phyloP scores from a whole-genome alignment of 64 coral and sea anemone genomes.

The Porites australiensis region DNA sequence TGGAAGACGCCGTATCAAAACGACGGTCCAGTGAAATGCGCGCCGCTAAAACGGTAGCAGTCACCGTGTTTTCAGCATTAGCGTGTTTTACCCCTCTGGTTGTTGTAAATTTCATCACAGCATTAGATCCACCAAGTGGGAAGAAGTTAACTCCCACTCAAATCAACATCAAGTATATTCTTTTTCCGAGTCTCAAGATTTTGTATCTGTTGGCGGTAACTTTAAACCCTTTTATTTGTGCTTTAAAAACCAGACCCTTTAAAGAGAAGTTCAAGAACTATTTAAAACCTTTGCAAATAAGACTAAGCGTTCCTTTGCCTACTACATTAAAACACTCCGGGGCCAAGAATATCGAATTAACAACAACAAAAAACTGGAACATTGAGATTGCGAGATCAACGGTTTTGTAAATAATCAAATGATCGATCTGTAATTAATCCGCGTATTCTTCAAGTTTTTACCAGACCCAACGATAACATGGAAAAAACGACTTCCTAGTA shows the following conservation, averaged over 20 bases:
- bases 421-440: too few relatives aligned
- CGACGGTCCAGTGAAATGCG: constrained; percentile 42
- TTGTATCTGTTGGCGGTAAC: constrained; percentile 12
- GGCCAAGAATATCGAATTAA: not conserved
- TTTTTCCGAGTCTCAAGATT: constrained; percentile 30
- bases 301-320: not conserved
- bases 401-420: too few relatives aligned
- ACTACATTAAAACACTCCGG: too few relatives aligned
- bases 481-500: too few relatives aligned
- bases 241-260: constrained; percentile 49
- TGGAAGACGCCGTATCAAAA: constrained; percentile 16
- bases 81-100: constrained; percentile 32
- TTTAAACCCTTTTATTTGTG: constrained; percentile 32
- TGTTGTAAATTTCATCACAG: not conserved
- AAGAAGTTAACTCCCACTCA: not conserved
- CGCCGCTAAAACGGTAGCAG: constrained; percentile 22
- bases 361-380: not conserved
- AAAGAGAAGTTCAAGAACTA: not conserved
- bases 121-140: constrained; percentile 1
- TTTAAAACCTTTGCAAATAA: not conserved
- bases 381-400: too few relatives aligned
- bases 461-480: too few relatives aligned
- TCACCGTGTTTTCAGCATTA: constrained; percentile 20
- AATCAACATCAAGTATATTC: constrained; percentile 17
- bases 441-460: too few relatives aligned